These are phyloP conservation scores for Entomobrya proxima DNA, from an alignment of 2,888 invertebrate species.

Conservation along the genomic window DNA sequence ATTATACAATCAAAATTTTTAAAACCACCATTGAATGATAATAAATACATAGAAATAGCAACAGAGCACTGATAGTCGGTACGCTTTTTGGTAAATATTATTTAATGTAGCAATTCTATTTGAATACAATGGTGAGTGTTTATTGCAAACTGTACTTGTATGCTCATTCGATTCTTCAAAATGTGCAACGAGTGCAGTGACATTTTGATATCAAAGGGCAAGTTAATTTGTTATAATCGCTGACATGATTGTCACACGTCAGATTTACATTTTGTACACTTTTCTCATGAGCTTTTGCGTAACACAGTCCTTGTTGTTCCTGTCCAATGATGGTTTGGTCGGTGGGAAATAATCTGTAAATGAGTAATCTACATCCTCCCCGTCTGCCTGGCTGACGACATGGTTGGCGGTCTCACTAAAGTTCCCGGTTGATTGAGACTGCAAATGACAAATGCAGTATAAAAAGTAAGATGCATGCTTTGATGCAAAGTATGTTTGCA, in stretches of 20 bases:
- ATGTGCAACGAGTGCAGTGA: conserved; percentile 34
- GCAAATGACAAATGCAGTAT: neutral
- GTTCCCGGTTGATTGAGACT: conserved; percentile 9
- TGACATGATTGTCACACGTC: conserved; percentile 18
- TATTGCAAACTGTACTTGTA: neutral
- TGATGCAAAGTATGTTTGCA: neutral
- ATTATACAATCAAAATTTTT: too few relatives aligned
- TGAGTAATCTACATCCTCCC: conserved; percentile 41
- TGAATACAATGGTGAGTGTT: neutral
- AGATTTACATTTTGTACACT: neutral
- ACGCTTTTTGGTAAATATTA: too few relatives aligned
- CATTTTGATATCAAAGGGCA: conserved; percentile 26
- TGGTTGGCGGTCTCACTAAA: neutral
- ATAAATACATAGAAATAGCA: too few relatives aligned
- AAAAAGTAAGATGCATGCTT: neutral
- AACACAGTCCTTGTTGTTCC: neutral
- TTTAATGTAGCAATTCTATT: too few relatives aligned
- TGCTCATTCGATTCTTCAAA: neutral
- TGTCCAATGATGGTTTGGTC: neutral
- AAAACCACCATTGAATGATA: too few relatives aligned
- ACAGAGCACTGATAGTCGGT: too few relatives aligned
- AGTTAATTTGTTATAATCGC: conserved; percentile 32
- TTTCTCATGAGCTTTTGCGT: neutral
- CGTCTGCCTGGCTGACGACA: neutral
- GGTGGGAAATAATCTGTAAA: conserved; percentile 17